Evolutionary conservation across 2,888 invertebrate species (phyloP), one percentile per base, ranked within the genome.

Genomic region (Xanthia togata): DNA sequence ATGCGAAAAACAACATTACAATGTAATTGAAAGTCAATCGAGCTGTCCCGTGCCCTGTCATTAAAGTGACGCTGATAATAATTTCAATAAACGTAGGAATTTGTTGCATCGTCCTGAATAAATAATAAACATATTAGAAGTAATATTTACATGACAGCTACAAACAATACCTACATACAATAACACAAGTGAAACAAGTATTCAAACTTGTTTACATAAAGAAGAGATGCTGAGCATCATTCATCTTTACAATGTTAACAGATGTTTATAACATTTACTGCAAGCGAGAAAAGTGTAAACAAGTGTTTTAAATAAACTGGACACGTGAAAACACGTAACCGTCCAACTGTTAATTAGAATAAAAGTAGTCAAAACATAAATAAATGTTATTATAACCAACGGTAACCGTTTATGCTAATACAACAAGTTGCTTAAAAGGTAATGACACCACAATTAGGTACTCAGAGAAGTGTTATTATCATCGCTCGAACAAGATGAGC

Each of bases 391-490:
- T 84, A 85, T 74, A 78, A 75, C 69, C 79, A 86, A 85, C 77
- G 75, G 81, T 81, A 88, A 83, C 87, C 84, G 86, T 89, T 89
- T 91, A 91, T 90, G 90, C 73, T 91, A 91, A 93, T 91, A 86
- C 74, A 85, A 89, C 90, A 84, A 87, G 85, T 81, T 84, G 82
- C 82, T 86, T 87, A 88, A 85, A 90, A 89, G 86, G 88, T 89
- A 90, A 91, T 91, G 89, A 90, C 89, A 89, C 90, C 83, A 89
- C 89, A 90, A 90, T 92, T 90, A 89, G 87, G 87, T 89, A 90
- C 89, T 88, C 85, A 2, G 83, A 82, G 79, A 89, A 89, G 90
- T 89, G 91, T 90, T 90, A 91, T 91, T 91, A 91, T 91, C 88
- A 89, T 88, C 87, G 88, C 84, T 87, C 82, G 87, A 89, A 88